Evolutionary conservation across 2,113 vertebrate species (phyloP).

Genomic region (Mirounga angustirostris): DNA sequence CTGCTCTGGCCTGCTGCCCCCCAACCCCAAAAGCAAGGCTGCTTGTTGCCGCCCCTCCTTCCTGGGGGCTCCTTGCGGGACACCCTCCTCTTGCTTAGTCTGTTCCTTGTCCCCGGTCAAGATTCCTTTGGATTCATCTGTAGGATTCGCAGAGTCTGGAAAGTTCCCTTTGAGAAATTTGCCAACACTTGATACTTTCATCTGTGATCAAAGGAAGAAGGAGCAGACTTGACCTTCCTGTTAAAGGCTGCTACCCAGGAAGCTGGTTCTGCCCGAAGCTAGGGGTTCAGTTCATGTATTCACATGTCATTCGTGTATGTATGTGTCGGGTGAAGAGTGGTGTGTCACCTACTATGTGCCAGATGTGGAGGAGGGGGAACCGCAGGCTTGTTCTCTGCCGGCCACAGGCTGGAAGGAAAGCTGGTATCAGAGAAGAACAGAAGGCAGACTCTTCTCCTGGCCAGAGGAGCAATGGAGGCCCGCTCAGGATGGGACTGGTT

Average conservation of each 20-base stretch:
- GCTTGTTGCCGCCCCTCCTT: too few relatives aligned
- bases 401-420: background rate
- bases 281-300: fast-evolving
- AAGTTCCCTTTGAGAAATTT: background rate
- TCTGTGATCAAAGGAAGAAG: background rate
- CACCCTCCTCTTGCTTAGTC: background rate
- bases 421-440: background rate
- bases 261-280: background rate
- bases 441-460: too few relatives aligned
- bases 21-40: fast-evolving
- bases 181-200: background rate
- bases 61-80: too few relatives aligned
- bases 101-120: background rate
- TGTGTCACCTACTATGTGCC: background rate
- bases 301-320: fast-evolving
- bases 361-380: background rate
- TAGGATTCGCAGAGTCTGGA: background rate
- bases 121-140: background rate
- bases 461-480: background rate
- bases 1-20: background rate
- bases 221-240: background rate
- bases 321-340: fast-evolving
- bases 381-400: background rate
- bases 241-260: background rate
- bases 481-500: fast-evolving